These are phyloP conservation scores for Triplophysa tibetana DNA, from an alignment of 2,113 vertebrate genomes.

Conservation along the genomic window DNA sequence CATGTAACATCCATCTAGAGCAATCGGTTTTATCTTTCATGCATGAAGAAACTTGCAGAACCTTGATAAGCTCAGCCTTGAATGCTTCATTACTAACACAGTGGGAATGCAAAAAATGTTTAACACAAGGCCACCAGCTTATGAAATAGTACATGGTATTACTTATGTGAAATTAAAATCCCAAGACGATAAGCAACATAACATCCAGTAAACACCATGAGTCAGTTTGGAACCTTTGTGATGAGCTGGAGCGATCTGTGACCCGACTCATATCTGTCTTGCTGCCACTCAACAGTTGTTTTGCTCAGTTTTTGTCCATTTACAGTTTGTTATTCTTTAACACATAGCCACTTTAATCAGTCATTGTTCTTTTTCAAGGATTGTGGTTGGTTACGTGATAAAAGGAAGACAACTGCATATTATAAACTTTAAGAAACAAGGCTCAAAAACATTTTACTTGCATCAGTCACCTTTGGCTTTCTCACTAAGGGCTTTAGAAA, in stretches of 20 bases:
- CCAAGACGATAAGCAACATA: constrained; percentile 38
- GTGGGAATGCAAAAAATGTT: constrained; percentile 34
- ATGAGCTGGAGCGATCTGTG: constrained; percentile 39
- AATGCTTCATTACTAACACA: constrained; percentile 18
- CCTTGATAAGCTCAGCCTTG: constrained; percentile 35
- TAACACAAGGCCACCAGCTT: constrained; percentile 45
- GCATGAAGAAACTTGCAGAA: neutral
- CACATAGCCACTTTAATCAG: neutral
- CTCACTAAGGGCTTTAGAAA: too few relatives aligned
- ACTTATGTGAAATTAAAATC: constrained; percentile 12
- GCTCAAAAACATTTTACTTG: too few relatives aligned
- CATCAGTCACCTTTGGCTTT: too few relatives aligned
- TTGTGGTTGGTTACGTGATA: neutral
- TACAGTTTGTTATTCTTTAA: constrained; percentile 1
- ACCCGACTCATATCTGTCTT: neutral
- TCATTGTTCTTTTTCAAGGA: constrained; percentile 9
- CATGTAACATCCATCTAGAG: neutral
- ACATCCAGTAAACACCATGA: constrained; percentile 45
- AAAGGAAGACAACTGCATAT: neutral
- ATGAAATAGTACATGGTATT: constrained; percentile 40
- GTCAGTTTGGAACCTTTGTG: constrained; percentile 48
- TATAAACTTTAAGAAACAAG: neutral
- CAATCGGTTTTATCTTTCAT: neutral
- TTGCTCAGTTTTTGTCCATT: neutral
- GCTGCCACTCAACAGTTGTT: neutral